Evolutionary conservation across 2,113 vertebrate genomes (phyloP), one percentile per base, ranked within the genome.

Genomic region (Trochalopteron elliotii): DNA sequence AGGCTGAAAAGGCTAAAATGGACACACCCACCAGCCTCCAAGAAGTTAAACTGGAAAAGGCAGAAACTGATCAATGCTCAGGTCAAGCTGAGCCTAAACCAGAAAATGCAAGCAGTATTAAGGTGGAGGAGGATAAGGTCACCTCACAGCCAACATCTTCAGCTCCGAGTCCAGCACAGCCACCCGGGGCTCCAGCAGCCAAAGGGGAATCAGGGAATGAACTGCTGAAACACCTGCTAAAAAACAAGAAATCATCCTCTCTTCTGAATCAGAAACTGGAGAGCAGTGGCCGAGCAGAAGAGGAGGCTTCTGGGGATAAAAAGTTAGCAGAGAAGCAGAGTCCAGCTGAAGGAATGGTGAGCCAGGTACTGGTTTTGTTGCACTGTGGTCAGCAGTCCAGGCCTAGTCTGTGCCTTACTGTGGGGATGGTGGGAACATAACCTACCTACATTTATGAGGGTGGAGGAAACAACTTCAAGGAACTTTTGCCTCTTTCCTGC

Each of bases 191-290:
- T 44, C 89, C 96, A 5, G 75, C 93, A 50, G 69, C 96, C 5
- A 98, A 98, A 78, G 98, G 98, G 15, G 99, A 99, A n/a, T 95
- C 96, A 0, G 98, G 99, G 45, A 99, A 99, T 4, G 99, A 99
- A 71, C 95, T 99, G 57, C 98, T 99, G 55, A 99, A 99, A 94
- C 99, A 99, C 52, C 97, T 99, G 83, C 98, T 99, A 45, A 99
- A 99, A 96, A 99, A 99, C 93, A 99, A 99, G 94, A 98, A 97
- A 47, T 96, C 98, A 13, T 98, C 97, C 33, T 91, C 97, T 88
- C 95, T 87, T 82, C 91, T 96, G 24, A 98, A 50, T 83, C 98
- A 98, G 91, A 98, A 97, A 53, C 96, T 98, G 0, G 98, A 96
- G 59, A 98, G 97, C 28, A 95, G 96, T 12, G 15, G 97, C 40